Conservation (phyloP, 2,797 vertebrate species). For the Holocentrus rufus region DNA sequence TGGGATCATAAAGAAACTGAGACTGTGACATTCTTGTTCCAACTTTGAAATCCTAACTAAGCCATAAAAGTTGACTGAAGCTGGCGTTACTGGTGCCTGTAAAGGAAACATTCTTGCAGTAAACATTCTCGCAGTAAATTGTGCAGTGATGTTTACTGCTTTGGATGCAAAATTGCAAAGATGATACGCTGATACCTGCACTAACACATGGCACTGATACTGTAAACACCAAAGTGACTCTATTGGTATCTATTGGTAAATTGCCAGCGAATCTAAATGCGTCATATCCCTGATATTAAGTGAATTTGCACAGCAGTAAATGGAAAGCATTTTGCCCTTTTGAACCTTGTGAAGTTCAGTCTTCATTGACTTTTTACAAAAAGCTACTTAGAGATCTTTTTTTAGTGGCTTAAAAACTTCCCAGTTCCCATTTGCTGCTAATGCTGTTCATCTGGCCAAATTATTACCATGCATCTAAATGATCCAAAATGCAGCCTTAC, state of each 20-base stretch:
- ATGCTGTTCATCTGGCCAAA: conserved; percentile 78
- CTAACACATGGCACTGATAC: conserved; percentile 10
- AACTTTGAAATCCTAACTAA: conserved; percentile 55
- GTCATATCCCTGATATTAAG: conserved; percentile 53
- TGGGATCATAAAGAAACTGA: conserved; percentile 54
- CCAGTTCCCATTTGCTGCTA: conserved; percentile 63
- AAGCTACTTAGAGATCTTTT: conserved; percentile 52
- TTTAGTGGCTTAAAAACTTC: conserved; percentile 71
- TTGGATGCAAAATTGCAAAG: conserved; percentile 48
- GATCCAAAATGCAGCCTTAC: conserved; percentile 75
- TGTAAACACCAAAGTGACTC: conserved; percentile 46
- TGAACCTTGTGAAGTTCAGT: conserved; percentile 46
- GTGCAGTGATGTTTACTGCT: conserved; percentile 47
- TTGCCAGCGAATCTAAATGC: conserved; percentile 54
- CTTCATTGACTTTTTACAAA: conserved; percentile 64
- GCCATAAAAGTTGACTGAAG: conserved; percentile 20
- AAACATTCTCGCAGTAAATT: conserved; percentile 39
- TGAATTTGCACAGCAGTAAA: conserved; percentile 33
- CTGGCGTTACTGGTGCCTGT: conserved; percentile 39
- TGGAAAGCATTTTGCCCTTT: conserved; percentile 48
- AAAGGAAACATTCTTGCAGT: conserved; percentile 33
- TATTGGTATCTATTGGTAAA: conserved; percentile 59
- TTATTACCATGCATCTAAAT: conserved; percentile 76
- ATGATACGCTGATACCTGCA: conserved; percentile 48
- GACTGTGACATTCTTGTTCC: conserved; percentile 28